Evolutionary conservation across 1,140 invertebrate species (phyloP).

Genomic region (Frieseomelitta varia): DNA sequence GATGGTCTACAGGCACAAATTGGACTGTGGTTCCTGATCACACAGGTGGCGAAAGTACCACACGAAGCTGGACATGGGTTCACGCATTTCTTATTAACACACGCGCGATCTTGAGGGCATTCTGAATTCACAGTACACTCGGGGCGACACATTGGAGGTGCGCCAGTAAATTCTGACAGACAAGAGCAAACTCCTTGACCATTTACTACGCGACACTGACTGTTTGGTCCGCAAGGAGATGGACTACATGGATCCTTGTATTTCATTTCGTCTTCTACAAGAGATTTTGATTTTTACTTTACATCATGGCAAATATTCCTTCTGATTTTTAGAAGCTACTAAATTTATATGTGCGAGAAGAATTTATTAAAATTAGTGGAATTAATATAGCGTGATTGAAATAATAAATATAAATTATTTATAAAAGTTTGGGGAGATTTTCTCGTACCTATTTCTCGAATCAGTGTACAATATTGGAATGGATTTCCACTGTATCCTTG

Average conservation of each 20-base stretch:
- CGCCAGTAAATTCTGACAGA: constrained; percentile 83
- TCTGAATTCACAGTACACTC: constrained; percentile 82
- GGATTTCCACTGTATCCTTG: constrained; percentile 86
- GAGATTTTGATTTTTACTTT: constrained; percentile 61
- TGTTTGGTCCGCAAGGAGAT: constrained; percentile 87
- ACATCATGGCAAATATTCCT: background rate
- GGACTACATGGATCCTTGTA: constrained; percentile 82
- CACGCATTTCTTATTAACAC: constrained; percentile 81
- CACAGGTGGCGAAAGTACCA: constrained; percentile 78
- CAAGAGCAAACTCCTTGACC: constrained; percentile 85
- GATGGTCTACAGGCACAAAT: constrained; percentile 81
- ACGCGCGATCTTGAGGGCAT: constrained; percentile 78
- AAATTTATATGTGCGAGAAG: too few relatives aligned
- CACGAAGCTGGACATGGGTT: constrained; percentile 82
- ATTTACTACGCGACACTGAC: constrained; percentile 86
- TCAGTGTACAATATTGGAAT: constrained; percentile 74
- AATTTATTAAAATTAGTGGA: too few relatives aligned
- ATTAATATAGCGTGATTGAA: too few relatives aligned
- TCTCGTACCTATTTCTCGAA: constrained; percentile 14
- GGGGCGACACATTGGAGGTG: constrained; percentile 77
- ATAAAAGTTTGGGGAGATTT: too few relatives aligned
- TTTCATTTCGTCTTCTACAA: constrained; percentile 73
- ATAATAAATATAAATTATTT: too few relatives aligned
- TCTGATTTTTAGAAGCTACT: too few relatives aligned
- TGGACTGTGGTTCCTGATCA: constrained; percentile 79